phyloP scores from a whole-genome alignment of 1,140 invertebrate genomes.

The Pissodes strobi region DNA sequence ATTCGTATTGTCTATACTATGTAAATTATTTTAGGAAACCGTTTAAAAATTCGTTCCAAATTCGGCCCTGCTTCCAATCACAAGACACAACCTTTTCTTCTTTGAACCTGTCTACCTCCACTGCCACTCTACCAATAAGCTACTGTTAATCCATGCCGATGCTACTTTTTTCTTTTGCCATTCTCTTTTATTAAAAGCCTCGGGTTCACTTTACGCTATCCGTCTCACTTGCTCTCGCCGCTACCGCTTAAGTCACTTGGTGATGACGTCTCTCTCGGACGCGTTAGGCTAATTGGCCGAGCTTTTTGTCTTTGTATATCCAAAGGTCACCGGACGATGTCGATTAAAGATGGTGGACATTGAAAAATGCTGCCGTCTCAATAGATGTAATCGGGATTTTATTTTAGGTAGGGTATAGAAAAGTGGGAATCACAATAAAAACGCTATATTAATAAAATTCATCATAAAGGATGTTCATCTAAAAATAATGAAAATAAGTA shows the following conservation, averaged over 20 bases:
- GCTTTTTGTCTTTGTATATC: constrained; percentile 8
- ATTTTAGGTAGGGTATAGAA: too few relatives aligned
- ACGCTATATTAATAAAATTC: too few relatives aligned
- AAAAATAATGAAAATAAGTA: too few relatives aligned
- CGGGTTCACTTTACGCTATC: constrained; percentile 10
- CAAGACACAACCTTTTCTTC: constrained; percentile 29
- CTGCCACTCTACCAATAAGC: constrained; percentile 23
- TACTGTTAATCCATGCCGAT: constrained; percentile 25
- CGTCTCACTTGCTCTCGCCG: not conserved
- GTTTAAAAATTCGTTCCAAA: too few relatives aligned
- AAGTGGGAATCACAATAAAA: too few relatives aligned
- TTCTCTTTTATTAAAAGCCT: constrained; percentile 28
- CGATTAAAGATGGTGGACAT: constrained; percentile 8
- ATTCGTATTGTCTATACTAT: too few relatives aligned
- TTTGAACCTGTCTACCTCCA: constrained; percentile 26
- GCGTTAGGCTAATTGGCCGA: constrained; percentile 6
- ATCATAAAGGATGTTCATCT: too few relatives aligned
- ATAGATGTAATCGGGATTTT: too few relatives aligned
- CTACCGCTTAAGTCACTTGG: not conserved
- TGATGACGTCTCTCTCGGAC: not conserved
- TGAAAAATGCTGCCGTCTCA: too few relatives aligned
- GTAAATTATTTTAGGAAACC: too few relatives aligned
- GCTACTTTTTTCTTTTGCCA: constrained; percentile 16
- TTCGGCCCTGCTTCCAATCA: constrained; percentile 4
- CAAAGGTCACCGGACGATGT: constrained; percentile 14